These are phyloP conservation scores for Arnoldichthys spilopterus DNA, from an alignment of 2,797 vertebrate species.

Conservation along the genomic window DNA sequence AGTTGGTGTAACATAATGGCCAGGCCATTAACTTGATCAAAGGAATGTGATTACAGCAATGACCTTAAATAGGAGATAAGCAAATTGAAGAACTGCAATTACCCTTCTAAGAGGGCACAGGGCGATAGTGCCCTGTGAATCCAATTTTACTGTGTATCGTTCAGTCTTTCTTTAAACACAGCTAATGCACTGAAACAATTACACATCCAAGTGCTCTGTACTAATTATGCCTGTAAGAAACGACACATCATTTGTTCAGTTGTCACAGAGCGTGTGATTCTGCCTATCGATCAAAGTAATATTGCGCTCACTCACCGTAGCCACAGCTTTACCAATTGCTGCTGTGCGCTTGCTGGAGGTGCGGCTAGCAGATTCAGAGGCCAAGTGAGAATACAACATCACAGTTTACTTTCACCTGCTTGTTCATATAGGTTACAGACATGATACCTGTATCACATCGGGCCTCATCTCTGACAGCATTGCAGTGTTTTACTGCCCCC, in stretches of 20 bases:
- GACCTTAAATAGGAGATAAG: slow-evolving; percentile 57
- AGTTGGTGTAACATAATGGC: slow-evolving; percentile 40
- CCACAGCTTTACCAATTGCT: neutral
- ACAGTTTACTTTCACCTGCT: neutral
- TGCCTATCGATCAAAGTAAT: neutral
- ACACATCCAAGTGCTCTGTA: neutral
- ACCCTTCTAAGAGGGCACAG: slow-evolving; percentile 34
- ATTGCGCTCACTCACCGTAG: neutral
- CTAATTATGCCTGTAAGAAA: neutral
- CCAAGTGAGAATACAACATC: neutral
- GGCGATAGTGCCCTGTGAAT: slow-evolving; percentile 44
- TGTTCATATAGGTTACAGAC: neutral
- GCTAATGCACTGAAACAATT: slow-evolving; percentile 24
- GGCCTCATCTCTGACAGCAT: neutral
- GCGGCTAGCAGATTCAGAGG: neutral
- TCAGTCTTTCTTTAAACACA: slow-evolving; percentile 12
- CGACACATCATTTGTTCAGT: neutral
- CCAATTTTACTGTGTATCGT: slow-evolving; percentile 24
- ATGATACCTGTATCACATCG: neutral
- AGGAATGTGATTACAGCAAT: slow-evolving; percentile 37
- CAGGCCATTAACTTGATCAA: slow-evolving; percentile 41
- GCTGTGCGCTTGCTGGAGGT: neutral
- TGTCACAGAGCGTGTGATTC: neutral
- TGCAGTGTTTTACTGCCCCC: slow-evolving; percentile 3
- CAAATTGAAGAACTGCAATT: slow-evolving; percentile 55